phyloP scores from a whole-genome alignment of 2,797 vertebrate species.

The Mustela erminea region DNA sequence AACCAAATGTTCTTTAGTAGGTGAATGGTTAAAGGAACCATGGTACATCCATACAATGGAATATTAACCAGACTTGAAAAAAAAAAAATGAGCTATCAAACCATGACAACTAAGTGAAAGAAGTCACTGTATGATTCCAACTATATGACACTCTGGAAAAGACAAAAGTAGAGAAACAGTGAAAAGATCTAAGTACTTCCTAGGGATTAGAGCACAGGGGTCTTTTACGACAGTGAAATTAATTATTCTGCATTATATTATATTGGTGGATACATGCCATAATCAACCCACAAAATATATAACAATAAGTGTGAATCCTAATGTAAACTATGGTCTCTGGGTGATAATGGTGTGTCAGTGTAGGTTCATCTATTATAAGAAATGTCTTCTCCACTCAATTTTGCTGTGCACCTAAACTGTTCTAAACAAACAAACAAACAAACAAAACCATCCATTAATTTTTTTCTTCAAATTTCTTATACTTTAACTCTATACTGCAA shows the following conservation, averaged over 20 bases:
- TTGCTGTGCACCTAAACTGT: neutral
- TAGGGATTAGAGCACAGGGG: neutral
- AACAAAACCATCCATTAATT: neutral
- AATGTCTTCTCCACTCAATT: neutral
- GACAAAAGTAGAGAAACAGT: neutral
- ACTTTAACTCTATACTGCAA: neutral
- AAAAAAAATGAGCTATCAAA: neutral
- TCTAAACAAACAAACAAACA: conserved; percentile 12
- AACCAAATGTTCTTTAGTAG: neutral
- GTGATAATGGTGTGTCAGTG: neutral
- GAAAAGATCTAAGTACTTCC: neutral
- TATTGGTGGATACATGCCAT: neutral
- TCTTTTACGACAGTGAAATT: neutral
- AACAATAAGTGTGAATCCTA: neutral
- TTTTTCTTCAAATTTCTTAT: neutral
- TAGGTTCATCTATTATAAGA: neutral
- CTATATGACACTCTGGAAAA: neutral
- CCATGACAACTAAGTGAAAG: neutral
- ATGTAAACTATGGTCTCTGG: neutral
- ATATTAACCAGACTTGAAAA: neutral
- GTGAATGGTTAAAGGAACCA: neutral
- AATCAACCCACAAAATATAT: neutral
- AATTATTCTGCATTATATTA: neutral
- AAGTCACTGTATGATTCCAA: neutral
- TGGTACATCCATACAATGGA: neutral